Percentiles rank a stretch among this genome's conserved stretches.
These are phyloP conservation scores for Sympetrum striolatum DNA, from an alignment of 2,888 invertebrate species.

Conservation along the genomic window DNA sequence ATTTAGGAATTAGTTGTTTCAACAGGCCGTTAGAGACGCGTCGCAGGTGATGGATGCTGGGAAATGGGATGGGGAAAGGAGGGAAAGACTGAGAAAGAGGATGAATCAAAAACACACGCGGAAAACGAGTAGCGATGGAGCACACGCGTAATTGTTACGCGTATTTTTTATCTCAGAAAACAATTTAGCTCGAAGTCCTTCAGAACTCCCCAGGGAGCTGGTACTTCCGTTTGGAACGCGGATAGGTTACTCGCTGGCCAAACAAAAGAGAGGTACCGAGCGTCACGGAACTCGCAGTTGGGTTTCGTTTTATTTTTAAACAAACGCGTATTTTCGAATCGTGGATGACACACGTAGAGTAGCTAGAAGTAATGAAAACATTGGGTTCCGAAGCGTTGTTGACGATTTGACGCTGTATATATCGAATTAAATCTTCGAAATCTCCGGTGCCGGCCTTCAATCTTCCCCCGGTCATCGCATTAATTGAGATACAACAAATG, in stretches of 20 bases:
- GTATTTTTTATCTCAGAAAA: constrained; percentile 15
- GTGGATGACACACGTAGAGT: not conserved
- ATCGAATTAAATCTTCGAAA: not conserved
- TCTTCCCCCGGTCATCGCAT: not conserved
- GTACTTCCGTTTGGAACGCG: not conserved
- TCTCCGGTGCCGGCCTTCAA: not conserved
- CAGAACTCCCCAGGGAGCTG: not conserved
- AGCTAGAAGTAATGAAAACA: not conserved
- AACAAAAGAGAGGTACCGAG: not conserved
- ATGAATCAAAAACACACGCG: constrained; percentile 31
- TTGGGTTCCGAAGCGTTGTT: not conserved
- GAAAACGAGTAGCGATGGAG: constrained; percentile 1
- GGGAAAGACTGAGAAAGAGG: not conserved
- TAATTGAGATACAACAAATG: not conserved
- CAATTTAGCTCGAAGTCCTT: constrained; percentile 20
- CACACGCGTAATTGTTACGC: not conserved
- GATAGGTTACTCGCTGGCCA: not conserved
- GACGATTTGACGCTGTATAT: not conserved
- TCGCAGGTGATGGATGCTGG: too few relatives aligned
- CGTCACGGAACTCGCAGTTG: not conserved
- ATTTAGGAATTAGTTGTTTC: too few relatives aligned
- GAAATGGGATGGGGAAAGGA: not conserved
- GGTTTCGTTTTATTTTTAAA: not conserved
- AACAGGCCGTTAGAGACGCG: too few relatives aligned
- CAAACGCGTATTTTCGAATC: not conserved